phyloP scores from a whole-genome alignment of 2,888 invertebrate genomes.

The Apamea anceps region DNA sequence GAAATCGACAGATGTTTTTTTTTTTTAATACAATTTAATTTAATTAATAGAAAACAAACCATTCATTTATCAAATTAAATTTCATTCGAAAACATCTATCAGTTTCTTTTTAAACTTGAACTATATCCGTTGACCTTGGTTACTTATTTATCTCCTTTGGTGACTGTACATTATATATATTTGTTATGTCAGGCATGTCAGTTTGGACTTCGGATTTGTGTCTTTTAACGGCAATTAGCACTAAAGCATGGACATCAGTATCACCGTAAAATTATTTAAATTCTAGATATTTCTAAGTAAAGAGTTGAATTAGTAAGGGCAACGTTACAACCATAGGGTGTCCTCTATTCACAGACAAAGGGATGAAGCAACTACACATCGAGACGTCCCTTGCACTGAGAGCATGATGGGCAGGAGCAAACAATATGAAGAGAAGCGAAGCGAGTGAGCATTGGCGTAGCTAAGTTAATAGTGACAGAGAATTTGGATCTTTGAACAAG shows the following conservation, averaged over 20 bases:
- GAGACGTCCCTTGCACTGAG: constrained; percentile 64
- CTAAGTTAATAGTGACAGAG: constrained; percentile 43
- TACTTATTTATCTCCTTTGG: too few species aligned
- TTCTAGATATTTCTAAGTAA: constrained; percentile 56
- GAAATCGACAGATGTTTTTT: too few species aligned
- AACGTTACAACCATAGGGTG: constrained; percentile 64
- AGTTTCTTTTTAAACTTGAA: too few species aligned
- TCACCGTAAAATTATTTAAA: background rate
- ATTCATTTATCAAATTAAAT: too few species aligned
- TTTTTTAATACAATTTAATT: too few species aligned
- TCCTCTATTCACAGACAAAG: constrained; percentile 62
- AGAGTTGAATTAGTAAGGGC: constrained; percentile 64
- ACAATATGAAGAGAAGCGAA: constrained; percentile 78
- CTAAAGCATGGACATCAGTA: background rate
- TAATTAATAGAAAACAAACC: too few species aligned
- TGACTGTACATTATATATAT: too few species aligned
- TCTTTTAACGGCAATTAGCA: too few species aligned
- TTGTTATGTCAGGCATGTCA: too few species aligned
- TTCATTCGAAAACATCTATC: too few species aligned
- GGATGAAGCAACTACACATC: constrained; percentile 70
- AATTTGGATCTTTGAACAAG: background rate
- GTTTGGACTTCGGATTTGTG: too few species aligned
- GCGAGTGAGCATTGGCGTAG: constrained; percentile 76
- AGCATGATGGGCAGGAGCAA: constrained; percentile 68
- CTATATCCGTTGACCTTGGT: too few species aligned